These are phyloP conservation scores for Helarctos malayanus DNA, from an alignment of 2,797 vertebrate species.

Conservation along the genomic window DNA sequence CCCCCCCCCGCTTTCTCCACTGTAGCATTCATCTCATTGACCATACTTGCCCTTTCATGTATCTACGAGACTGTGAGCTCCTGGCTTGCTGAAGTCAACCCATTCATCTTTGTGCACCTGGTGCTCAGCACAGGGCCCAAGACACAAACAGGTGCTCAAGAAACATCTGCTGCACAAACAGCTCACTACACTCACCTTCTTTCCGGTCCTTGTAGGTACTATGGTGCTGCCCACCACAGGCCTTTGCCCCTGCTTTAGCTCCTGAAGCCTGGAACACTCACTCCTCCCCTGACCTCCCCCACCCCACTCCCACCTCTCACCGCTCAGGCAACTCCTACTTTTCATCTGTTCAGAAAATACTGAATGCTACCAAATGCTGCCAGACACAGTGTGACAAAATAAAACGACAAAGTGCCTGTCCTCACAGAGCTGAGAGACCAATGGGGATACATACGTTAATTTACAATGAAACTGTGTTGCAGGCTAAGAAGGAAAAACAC, in stretches of 20 bases:
- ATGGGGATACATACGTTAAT: not conserved
- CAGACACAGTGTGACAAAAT: constrained; percentile 52
- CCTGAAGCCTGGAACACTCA: not conserved
- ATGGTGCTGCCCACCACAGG: not conserved
- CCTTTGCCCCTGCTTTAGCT: not conserved
- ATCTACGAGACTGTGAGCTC: not conserved
- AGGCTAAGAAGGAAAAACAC: constrained; percentile 55
- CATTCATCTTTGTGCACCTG: not conserved
- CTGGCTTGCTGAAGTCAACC: not conserved
- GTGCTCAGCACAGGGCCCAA: not conserved
- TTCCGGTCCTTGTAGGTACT: not conserved
- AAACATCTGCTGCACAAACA: not conserved
- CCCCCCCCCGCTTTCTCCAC: not conserved
- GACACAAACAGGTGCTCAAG: not conserved
- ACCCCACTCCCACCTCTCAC: not conserved
- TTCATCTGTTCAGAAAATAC: constrained; percentile 39
- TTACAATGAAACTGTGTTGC: constrained; percentile 50
- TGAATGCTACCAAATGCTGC: constrained; percentile 25
- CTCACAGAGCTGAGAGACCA: constrained; percentile 39
- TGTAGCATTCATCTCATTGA: not conserved
- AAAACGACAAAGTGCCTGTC: constrained; percentile 45
- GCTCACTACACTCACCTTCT: not conserved
- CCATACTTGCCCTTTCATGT: not conserved
- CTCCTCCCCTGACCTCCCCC: not conserved
- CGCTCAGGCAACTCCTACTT: constrained; percentile 42